Evolutionary conservation across 2,113 vertebrate species (phyloP).

Genomic region (Connochaetes taurinus): DNA sequence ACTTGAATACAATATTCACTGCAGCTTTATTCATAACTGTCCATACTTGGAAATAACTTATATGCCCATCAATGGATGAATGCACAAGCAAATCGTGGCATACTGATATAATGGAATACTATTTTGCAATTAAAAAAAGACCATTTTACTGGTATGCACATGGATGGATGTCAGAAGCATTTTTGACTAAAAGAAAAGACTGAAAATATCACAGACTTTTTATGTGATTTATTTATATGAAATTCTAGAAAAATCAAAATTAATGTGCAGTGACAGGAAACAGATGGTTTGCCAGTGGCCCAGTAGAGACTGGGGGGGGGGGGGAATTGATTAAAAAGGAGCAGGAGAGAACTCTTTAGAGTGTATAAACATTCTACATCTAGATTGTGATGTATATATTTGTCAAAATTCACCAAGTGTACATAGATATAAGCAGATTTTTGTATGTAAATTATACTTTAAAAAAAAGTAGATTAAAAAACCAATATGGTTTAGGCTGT

Average conservation of each 20-base stretch:
- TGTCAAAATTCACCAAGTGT: background rate
- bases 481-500: background rate
- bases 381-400: background rate
- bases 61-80: background rate
- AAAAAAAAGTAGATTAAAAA: background rate
- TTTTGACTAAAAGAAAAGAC: background rate
- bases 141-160: background rate
- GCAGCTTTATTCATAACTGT: background rate
- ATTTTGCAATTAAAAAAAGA: background rate
- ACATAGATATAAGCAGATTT: background rate
- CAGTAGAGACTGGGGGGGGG: background rate
- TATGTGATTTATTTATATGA: background rate
- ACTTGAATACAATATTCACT: background rate
- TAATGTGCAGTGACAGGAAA: background rate
- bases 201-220: background rate
- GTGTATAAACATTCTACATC: background rate
- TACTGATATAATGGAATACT: background rate
- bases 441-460: background rate
- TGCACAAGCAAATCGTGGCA: background rate
- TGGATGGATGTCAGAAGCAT: background rate
- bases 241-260: slow-evolving; percentile 5
- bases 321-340: background rate
- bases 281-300: background rate
- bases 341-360: background rate
- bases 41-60: background rate